Evolutionary conservation across 2,797 vertebrate genomes (phyloP).

Genomic region (Cyclopterus lumpus): DNA sequence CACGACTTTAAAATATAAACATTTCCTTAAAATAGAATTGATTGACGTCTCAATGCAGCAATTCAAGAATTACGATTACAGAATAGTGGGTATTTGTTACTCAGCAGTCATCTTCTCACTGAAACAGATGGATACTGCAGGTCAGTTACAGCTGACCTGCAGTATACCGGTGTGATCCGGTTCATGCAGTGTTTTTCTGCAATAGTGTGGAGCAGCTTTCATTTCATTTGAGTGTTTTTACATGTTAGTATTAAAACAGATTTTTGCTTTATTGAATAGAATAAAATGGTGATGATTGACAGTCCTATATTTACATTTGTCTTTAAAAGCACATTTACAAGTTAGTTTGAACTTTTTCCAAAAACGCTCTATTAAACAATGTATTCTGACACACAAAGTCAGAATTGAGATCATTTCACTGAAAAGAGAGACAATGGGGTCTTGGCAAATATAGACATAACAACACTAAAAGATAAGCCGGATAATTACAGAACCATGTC

Average conservation of each 20-base stretch:
- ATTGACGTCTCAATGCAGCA: not conserved
- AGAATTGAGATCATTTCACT: not conserved
- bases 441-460: constrained; percentile 34
- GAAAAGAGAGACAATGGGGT: constrained; percentile 27
- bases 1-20: not conserved
- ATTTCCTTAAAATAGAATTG: not conserved
- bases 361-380: constrained; percentile 13
- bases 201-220: not conserved
- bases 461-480: not conserved
- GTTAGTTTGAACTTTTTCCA: constrained; percentile 1
- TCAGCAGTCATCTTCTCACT: no score
- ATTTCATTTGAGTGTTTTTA: not conserved
- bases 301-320: constrained; percentile 12
- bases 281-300: constrained; percentile 25
- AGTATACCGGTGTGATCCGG: no score
- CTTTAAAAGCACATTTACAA: constrained; percentile 12
- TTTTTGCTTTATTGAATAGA: constrained; percentile 12
- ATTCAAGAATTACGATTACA: not conserved
- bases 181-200: not conserved
- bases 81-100: not conserved
- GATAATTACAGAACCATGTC: constrained; percentile 5
- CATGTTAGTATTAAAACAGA: not conserved
- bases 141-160: not conserved
- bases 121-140: not conserved
- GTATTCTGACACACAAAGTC: constrained; percentile 3